These are phyloP conservation scores for Lamprologus ornatipinnis DNA, from an alignment of 2,113 vertebrate species.

Conservation along the genomic window DNA sequence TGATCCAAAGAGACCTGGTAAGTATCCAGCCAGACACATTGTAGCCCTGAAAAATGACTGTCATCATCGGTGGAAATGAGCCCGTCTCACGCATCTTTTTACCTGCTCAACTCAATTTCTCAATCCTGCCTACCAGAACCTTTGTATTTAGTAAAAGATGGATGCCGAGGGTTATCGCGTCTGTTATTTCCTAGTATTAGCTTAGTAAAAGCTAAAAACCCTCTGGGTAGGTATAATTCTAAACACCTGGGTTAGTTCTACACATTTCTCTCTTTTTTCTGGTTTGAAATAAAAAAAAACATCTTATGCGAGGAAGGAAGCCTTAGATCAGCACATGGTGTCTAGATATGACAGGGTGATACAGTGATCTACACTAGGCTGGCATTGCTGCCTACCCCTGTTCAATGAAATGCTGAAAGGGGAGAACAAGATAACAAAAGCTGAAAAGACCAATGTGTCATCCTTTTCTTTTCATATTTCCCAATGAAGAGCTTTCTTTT, in stretches of 20 bases:
- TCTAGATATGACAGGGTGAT: slow-evolving; percentile 12
- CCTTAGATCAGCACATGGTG: background rate
- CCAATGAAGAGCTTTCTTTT: background rate
- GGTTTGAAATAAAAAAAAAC: background rate
- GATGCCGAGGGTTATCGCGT: background rate
- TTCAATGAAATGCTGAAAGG: background rate
- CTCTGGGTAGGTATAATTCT: background rate
- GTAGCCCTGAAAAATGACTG: slow-evolving; percentile 42
- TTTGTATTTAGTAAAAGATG: background rate
- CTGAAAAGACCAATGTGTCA: slow-evolving; percentile 19
- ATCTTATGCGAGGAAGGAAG: background rate
- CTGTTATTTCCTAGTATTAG: background rate
- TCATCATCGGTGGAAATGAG: slow-evolving; percentile 53
- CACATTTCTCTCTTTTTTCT: background rate
- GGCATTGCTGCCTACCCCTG: background rate
- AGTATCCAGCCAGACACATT: slow-evolving; percentile 24
- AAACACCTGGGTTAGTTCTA: background rate
- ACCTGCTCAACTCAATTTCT: background rate
- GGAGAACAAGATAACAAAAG: background rate
- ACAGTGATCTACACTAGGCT: background rate
- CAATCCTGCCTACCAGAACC: background rate
- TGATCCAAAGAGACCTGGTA: slow-evolving; percentile 32
- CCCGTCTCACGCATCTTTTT: slow-evolving; percentile 27
- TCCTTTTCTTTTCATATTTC: background rate
- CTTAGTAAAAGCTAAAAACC: background rate